Conservation (phyloP, 2,888 invertebrate genomes). For the Ceraclea dissimilis region DNA sequence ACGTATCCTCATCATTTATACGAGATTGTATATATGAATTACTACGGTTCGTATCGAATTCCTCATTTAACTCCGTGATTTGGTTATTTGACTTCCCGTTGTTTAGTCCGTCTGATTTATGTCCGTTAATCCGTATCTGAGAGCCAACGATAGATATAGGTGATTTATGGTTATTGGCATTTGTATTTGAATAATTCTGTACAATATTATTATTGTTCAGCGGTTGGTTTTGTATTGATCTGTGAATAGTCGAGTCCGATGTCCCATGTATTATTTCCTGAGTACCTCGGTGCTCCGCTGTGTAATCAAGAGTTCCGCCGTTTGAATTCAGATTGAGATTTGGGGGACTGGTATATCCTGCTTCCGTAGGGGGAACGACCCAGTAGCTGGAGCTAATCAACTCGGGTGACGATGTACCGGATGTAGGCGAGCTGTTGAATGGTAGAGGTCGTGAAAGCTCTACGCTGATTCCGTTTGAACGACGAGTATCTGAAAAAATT, state of each 20-base stretch:
- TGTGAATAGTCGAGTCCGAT: not conserved
- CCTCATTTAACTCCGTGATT: too few relatives aligned
- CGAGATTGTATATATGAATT: too few relatives aligned
- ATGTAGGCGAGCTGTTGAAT: constrained; percentile 14
- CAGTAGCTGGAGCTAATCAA: constrained; percentile 13
- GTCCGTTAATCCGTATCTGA: too few relatives aligned
- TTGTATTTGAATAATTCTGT: too few relatives aligned
- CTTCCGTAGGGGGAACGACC: constrained; percentile 14
- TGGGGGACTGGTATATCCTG: constrained; percentile 24
- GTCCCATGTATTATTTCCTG: constrained; percentile 9
- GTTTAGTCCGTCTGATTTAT: too few relatives aligned
- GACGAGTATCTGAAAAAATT: constrained; percentile 16
- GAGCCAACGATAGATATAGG: too few relatives aligned
- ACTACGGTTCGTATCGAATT: too few relatives aligned
- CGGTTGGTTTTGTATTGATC: not conserved
- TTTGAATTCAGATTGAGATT: constrained; percentile 18
- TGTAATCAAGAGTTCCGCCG: constrained; percentile 24
- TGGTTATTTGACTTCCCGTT: too few relatives aligned
- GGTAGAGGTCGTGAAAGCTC: constrained; percentile 5
- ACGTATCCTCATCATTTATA: not conserved
- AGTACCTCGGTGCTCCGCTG: constrained; percentile 11
- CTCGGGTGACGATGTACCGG: constrained; percentile 13
- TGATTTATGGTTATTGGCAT: too few relatives aligned
- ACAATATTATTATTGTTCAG: too few relatives aligned
- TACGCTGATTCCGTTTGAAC: not conserved